phyloP scores from a whole-genome alignment of 2,113 vertebrate species.

The Phainopepla nitens region DNA sequence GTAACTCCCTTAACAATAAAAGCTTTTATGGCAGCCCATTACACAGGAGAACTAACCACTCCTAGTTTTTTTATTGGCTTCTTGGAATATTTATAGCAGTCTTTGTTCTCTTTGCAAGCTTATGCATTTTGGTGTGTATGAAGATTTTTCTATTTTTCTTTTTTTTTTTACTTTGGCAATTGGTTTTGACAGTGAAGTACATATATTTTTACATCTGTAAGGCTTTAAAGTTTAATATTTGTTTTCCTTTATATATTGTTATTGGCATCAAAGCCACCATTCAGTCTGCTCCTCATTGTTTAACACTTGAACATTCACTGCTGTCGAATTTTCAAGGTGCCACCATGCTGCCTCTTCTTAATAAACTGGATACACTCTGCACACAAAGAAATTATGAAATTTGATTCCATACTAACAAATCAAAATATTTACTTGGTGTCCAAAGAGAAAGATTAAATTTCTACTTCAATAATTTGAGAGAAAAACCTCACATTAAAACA shows the following conservation, averaged over 20 bases:
- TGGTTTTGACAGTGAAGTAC: background rate
- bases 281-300: background rate
- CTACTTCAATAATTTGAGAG: background rate
- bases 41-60: slow-evolving; percentile 74
- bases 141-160: background rate
- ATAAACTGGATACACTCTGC: slow-evolving; percentile 50
- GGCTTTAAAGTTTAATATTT: slow-evolving; percentile 22
- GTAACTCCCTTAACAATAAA: slow-evolving; percentile 82
- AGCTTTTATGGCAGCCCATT: slow-evolving; percentile 80
- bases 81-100: slow-evolving; percentile 79
- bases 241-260: background rate
- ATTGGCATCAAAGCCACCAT: background rate
- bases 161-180: background rate
- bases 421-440: background rate
- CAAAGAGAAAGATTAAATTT: slow-evolving; percentile 21
- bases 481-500: background rate
- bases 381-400: background rate
- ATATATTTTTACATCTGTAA: slow-evolving; percentile 22
- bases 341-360: background rate
- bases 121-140: slow-evolving; percentile 57
- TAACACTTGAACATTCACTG: background rate
- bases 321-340: background rate
- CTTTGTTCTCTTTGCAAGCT: slow-evolving; percentile 76
- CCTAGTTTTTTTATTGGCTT: slow-evolving; percentile 77
- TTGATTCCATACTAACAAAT: slow-evolving; percentile 20